Evolutionary conservation across 1,140 invertebrate species (phyloP), one percentile per base, ranked within the genome.

Genomic region (Drosophila rhopaloa): DNA sequence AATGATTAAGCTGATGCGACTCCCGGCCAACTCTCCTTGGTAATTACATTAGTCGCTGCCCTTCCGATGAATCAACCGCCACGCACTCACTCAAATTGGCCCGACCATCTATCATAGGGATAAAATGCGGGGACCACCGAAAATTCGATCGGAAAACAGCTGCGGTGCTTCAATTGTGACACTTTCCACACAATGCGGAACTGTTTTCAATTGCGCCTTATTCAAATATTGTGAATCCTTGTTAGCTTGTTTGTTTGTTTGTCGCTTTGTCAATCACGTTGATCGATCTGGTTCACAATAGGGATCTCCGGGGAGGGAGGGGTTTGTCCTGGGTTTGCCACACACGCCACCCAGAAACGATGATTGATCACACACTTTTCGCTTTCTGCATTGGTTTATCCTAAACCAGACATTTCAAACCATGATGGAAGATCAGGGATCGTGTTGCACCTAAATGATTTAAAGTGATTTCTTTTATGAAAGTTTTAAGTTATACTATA

Each of bases 1-100:
- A 91, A 91, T 91, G 90, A 91, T 91, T 91, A 91, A 91, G 70
- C 62, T 90, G 84, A 89, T 80, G 81, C 77, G 80, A 51, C 46
- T 27, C 27, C 48, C 47, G 66, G 62, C 78, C 29, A 57, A 24
- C 61, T 68, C 43, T 66, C 48, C 73, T 67, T 74, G 65, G 84
- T 89, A 89, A 89, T 89, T 89, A 89, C 84, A 90, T 89, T 89
- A 89, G 84, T 59, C 79, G 67, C 62, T 65, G 59, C 44, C 58
- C 62, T 88, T 88, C 60, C 76, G 76, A 89, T 88, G 77, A 88
- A 89, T 89, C 71, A 71, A 77, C 71, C 65, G 68, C 68, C 54
- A 80, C 73, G 76, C 84, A 84, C 84, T 90, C 81, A 84, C 67
- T 89, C 80, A 89, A 84, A 89, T 89, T 88, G 70, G 60, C 66